Evolutionary conservation across 2,113 vertebrate genomes (phyloP).

Genomic region (Hippoglossus stenolepis): DNA sequence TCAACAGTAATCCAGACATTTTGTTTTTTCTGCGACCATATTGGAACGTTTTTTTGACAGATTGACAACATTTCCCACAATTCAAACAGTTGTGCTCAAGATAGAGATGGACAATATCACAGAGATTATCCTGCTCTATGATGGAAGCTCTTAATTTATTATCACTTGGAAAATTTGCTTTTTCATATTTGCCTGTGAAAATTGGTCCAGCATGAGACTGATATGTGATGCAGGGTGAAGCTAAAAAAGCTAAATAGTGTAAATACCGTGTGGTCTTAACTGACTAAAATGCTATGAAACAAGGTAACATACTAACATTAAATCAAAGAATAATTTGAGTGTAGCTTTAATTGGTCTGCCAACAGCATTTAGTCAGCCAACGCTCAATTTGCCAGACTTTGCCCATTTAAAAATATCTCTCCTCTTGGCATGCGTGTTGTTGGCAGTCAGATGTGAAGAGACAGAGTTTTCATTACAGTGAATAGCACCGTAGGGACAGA

Average conservation of each 20-base stretch:
- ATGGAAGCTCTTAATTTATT: neutral
- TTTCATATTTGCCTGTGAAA: too few species aligned
- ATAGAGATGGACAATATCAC: neutral
- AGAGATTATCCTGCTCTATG: too few species aligned
- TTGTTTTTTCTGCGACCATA: neutral
- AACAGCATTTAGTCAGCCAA: slow-evolving; percentile 8
- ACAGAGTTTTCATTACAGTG: slow-evolving; percentile 34
- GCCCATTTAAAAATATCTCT: slow-evolving; percentile 45
- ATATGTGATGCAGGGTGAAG: neutral
- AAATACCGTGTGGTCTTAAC: neutral
- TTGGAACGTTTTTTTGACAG: neutral
- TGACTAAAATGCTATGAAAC: neutral
- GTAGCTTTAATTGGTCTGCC: slow-evolving; percentile 20
- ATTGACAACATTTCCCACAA: neutral
- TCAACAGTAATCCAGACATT: slow-evolving; percentile 1
- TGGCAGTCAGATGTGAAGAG: slow-evolving; percentile 56
- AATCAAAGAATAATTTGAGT: neutral
- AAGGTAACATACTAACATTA: neutral
- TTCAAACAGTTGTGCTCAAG: neutral
- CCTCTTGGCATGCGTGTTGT: slow-evolving; percentile 32
- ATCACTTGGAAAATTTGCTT: too few species aligned
- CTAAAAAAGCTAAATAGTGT: neutral
- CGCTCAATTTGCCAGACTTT: slow-evolving; percentile 29
- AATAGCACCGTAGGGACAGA: slow-evolving; percentile 45
- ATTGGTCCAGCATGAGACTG: neutral